Evolutionary conservation across 2,113 vertebrate genomes (phyloP), one percentile per base, ranked within the genome.

Genomic region (Phalacrocorax brasilianus): DNA sequence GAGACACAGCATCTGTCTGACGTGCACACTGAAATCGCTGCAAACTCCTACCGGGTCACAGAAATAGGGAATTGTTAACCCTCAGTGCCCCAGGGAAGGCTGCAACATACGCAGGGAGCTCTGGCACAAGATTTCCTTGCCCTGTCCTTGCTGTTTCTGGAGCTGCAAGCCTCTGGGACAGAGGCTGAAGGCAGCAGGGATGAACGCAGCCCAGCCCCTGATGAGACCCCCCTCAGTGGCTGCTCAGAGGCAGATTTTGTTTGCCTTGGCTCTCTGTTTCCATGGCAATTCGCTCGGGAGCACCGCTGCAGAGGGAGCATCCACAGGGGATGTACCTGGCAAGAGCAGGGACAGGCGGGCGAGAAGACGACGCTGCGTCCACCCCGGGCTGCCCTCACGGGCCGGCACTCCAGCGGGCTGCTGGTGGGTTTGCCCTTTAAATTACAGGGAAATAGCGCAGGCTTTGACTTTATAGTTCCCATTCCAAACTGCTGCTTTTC

Each of bases 231-330:
- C 20, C 50, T 81, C 11, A 1, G 50, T 19, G 70, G 33, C 35
- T 45, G 47, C 52, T 88, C 56, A 44, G 32, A 95, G 79, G 66
- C 56, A 49, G 38, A 40, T 67, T 91, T 45, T 53, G 35, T 45
- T 89, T 94, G 86, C 52, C 66, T 79, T 59, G 87, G 56, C 66
- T 81, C 68, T 68, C 68, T 33, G 79, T 96, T 94, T 91, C 95
- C 83, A 85, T 85, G 83, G 75, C 47, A 75, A 92, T 94, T 88
- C 8, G 0, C 55, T 66, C 50, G 90, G 87, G 71, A 93, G 58
- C 49, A 76, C 47, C 42, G 4, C 33, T 26, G 72, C 5, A 3
- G 44, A 59, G 38, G 67, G 63, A 87, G 35, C 86, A 66, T 49
- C 66, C 66, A 9, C 27, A 40, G 2, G 38, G 55, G 33, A 84